A percentile compares a stretch with the other conserved stretches of the same genome.
Evolutionary conservation across 2,113 vertebrate species (phyloP).

Genomic region (Hydrolagus affinis): DNA sequence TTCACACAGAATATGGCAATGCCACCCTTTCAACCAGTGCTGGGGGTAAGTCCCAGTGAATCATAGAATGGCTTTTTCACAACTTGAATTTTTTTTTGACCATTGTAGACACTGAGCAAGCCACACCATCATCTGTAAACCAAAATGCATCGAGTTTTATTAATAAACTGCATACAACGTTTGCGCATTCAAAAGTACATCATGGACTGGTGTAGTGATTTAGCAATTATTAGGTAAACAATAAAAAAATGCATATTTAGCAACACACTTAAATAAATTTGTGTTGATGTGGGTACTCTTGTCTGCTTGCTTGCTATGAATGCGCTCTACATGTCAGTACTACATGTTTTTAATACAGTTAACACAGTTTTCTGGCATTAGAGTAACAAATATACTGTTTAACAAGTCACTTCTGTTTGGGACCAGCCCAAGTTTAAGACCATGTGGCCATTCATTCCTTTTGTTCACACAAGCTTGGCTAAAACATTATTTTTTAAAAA

Average conservation of each 20-base stretch:
- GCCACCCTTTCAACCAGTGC: too few relatives aligned
- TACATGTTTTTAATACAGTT: conserved; percentile 41
- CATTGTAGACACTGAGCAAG: conserved; percentile 8
- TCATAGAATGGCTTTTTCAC: too few relatives aligned
- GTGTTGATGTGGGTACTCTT: neutral
- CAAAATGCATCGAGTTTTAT: conserved; percentile 57
- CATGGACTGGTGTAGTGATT: conserved; percentile 49
- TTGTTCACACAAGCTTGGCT: conserved; percentile 44
- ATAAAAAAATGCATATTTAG: conserved; percentile 40
- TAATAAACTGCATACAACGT: conserved; percentile 75
- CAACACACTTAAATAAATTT: conserved; percentile 22
- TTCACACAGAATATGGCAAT: too few relatives aligned
- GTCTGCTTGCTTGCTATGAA: conserved; percentile 40
- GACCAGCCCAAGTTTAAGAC: conserved; percentile 80
- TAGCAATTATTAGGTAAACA: conserved; percentile 46
- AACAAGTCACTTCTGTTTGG: conserved; percentile 55
- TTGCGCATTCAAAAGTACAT: conserved; percentile 55
- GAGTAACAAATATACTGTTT: conserved; percentile 40
- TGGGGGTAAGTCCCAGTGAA: too few relatives aligned
- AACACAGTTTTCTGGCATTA: conserved; percentile 17
- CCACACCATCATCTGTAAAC: conserved; percentile 44
- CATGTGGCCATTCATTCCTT: conserved; percentile 47
- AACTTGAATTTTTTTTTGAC: too few relatives aligned
- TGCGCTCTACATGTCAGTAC: conserved; percentile 37
- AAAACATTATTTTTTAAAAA: neutral